These are phyloP conservation scores for Nebria salina DNA, from an alignment of 2,888 invertebrate species.

Conservation along the genomic window DNA sequence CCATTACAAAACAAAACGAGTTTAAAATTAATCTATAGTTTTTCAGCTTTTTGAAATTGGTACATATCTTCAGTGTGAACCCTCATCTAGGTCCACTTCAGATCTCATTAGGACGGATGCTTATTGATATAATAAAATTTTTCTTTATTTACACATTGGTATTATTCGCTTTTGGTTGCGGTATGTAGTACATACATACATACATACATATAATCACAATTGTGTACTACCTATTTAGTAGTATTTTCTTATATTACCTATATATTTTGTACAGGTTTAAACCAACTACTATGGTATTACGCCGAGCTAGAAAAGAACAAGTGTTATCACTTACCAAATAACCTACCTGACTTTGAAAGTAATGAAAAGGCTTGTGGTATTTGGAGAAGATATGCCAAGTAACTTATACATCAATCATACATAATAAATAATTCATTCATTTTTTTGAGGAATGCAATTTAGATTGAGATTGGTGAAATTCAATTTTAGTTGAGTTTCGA, in stretches of 20 bases:
- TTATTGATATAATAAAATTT: slow-evolving; percentile 94
- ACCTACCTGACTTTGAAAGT: slow-evolving; percentile 84
- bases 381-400: slow-evolving; percentile 92
- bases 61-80: slow-evolving; percentile 96
- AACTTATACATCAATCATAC: slow-evolving; percentile 53
- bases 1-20: background rate
- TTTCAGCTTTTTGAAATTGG: slow-evolving; percentile 88
- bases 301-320: slow-evolving; percentile 88
- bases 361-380: slow-evolving; percentile 85
- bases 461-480: background rate
- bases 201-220: too few relatives aligned
- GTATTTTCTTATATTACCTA: background rate
- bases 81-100: slow-evolving; percentile 94
- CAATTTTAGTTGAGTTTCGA: background rate
- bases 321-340: slow-evolving; percentile 80
- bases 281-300: slow-evolving; percentile 93
- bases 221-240: too few relatives aligned
- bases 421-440: too few relatives aligned
- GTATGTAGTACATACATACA: slow-evolving; percentile 63
- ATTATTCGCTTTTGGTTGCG: slow-evolving; percentile 95
- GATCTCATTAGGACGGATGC: slow-evolving; percentile 94
- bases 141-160: slow-evolving; percentile 94
- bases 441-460: background rate
- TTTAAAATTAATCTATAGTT: slow-evolving; percentile 6
- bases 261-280: slow-evolving; percentile 70